Evolutionary conservation across 2,113 vertebrate genomes (phyloP), one percentile per base, ranked within the genome.

Genomic region (Lipophrys pholis): DNA sequence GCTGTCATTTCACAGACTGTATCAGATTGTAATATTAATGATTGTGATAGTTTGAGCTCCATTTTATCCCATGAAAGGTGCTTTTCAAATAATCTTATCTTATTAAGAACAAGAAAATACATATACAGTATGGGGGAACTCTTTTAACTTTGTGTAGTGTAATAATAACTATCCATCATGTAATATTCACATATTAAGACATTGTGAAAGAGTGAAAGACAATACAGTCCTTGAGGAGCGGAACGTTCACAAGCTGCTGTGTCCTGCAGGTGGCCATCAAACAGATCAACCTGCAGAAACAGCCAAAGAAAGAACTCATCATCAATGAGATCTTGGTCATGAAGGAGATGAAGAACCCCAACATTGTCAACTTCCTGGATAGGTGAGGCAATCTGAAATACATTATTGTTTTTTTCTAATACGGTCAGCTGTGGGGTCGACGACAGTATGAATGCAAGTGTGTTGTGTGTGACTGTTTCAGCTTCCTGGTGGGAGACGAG

Each of bases 271-370:
- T 99, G 86, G 97, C 97, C 80, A 98, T 99, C 85, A 99, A 99
- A 88, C 97, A 99, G 92, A 99, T 99, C 84, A 99, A 98, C 85
- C 90, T 99, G 82, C 97, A 99, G 93, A 99, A 99, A 80, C 97
- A 99, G 85, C 97, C 97, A 45, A 99, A 99, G 94, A 99, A 99
- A 74, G 97, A 99, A 89, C 75, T 99, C 48, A 99, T 99, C 69
- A 99, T 99, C 91, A 99, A 99, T 66, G 97, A 99, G 89, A 99
- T 99, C 90, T 90, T 98, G 87, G 97, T 99, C 82, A 99, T 99
- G 97, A 99, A 99, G 91, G 97, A 99, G 83, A 80, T 99, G 85
- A 98, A 97, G 93, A 97, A 99, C 84, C 97, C 97, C 60, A 99
- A 98, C 90, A 99, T 99, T 77, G 97, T 99, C 85, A 99, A 99